phyloP scores from a whole-genome alignment of 2,113 vertebrate genomes.

The Elachura formosa region DNA sequence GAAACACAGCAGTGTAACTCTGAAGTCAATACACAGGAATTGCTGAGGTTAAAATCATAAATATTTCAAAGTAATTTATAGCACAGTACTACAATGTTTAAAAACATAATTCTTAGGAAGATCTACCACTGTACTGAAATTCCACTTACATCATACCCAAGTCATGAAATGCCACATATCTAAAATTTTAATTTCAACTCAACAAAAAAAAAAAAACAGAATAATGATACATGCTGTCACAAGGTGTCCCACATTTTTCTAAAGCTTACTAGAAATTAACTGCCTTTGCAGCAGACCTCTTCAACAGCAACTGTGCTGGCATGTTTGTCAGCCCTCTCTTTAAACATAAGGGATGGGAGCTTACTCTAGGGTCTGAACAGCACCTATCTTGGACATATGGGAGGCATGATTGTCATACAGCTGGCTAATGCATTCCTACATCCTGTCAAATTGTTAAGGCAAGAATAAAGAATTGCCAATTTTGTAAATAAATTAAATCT shows the following conservation, averaged over 20 bases:
- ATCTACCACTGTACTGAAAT: background rate
- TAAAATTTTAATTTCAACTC: background rate
- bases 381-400: background rate
- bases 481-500: slow-evolving; percentile 30
- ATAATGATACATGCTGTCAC: background rate
- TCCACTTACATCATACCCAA: background rate
- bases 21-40: background rate
- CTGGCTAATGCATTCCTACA: background rate
- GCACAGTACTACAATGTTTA: background rate
- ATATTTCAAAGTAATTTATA: background rate
- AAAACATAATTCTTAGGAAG: background rate
- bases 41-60: background rate
- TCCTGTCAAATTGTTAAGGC: background rate
- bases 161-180: background rate
- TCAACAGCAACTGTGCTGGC: accelerated
- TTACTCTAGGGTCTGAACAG: background rate
- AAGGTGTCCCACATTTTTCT: background rate
- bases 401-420: background rate
- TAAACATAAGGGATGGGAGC: background rate
- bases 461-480: background rate
- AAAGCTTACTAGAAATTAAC: background rate
- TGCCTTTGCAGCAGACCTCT: background rate
- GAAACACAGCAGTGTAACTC: background rate
- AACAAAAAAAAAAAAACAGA: background rate
- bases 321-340: background rate